These are phyloP conservation scores for Enteromius trimaculatus DNA, from an alignment of 2,797 vertebrate species.

Conservation along the genomic window DNA sequence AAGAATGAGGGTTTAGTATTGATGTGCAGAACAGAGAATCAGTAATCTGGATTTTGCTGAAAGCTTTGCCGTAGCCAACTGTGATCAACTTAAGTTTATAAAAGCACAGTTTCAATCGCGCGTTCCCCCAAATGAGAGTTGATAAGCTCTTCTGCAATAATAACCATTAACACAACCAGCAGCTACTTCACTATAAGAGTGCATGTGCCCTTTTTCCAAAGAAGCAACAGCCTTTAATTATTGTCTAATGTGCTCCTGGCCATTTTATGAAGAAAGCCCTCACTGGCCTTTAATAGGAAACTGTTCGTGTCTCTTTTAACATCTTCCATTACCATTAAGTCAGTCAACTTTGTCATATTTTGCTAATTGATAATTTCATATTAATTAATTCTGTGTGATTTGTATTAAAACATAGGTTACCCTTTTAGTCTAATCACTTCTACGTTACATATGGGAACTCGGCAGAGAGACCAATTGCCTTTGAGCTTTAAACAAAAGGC, in stretches of 20 bases:
- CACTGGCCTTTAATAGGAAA: slow-evolving; percentile 48
- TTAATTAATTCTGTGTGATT: background rate
- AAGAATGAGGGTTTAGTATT: background rate
- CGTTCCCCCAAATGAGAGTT: slow-evolving; percentile 12
- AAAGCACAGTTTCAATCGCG: slow-evolving; percentile 32
- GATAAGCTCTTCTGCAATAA: slow-evolving; percentile 40
- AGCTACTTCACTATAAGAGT: slow-evolving; percentile 35
- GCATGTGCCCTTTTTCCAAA: background rate
- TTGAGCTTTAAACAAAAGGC: too few relatives aligned
- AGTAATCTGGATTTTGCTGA: background rate
- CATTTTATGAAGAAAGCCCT: slow-evolving; percentile 42
- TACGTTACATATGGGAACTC: too few relatives aligned
- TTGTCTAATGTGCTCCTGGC: slow-evolving; percentile 14
- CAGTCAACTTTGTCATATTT: background rate
- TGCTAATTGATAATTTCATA: background rate
- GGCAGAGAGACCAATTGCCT: too few relatives aligned
- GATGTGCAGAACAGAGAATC: slow-evolving; percentile 12
- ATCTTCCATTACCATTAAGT: background rate
- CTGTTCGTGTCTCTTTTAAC: slow-evolving; percentile 11
- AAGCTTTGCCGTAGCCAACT: slow-evolving; percentile 9
- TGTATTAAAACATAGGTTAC: background rate
- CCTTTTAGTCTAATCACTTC: too few relatives aligned
- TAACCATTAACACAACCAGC: slow-evolving; percentile 22
- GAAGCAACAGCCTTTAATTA: slow-evolving; percentile 27
- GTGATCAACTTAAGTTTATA: slow-evolving; percentile 12